phyloP scores from a whole-genome alignment of 2,797 vertebrate species.

The Thamnophis elegans region DNA sequence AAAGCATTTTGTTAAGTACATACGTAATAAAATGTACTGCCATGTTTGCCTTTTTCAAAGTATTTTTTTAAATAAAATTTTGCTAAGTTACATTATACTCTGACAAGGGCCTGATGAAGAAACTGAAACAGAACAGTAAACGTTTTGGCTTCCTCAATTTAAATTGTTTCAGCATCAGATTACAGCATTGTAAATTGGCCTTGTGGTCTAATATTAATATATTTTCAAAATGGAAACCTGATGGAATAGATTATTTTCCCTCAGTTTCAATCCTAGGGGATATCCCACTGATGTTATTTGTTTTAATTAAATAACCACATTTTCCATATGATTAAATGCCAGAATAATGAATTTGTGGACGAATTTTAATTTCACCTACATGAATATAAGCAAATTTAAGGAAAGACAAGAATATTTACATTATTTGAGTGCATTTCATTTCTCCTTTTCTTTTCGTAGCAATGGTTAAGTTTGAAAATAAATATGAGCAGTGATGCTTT shows the following conservation, averaged over 20 bases:
- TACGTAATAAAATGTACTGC: background rate
- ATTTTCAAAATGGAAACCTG: slow-evolving; percentile 71
- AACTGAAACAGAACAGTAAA: slow-evolving; percentile 55
- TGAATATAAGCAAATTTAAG: slow-evolving; percentile 49
- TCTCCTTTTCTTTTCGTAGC: slow-evolving; percentile 45
- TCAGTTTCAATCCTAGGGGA: slow-evolving; percentile 59
- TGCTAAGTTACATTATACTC: slow-evolving; percentile 24
- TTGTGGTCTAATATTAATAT: slow-evolving; percentile 71
- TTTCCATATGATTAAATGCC: slow-evolving; percentile 74
- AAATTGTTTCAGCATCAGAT: slow-evolving; percentile 60
- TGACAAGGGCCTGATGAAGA: slow-evolving; percentile 51
- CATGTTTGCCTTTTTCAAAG: slow-evolving; percentile 19
- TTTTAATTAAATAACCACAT: slow-evolving; percentile 79
- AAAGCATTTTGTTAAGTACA: slow-evolving; percentile 43
- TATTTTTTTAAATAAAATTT: slow-evolving; percentile 9
- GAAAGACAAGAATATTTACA: slow-evolving; percentile 51
- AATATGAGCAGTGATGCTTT: background rate
- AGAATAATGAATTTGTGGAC: slow-evolving; percentile 70
- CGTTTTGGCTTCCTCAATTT: slow-evolving; percentile 58
- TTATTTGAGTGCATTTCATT: slow-evolving; percentile 58
- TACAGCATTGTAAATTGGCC: slow-evolving; percentile 64
- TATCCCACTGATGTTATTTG: slow-evolving; percentile 63
- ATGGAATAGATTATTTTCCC: slow-evolving; percentile 72
- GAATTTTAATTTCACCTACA: slow-evolving; percentile 59
- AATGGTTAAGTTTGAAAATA: slow-evolving; percentile 16